Percentiles rank a stretch among this genome's conserved stretches.
Evolutionary conservation across 2,113 vertebrate species (phyloP).

Genomic region (Myiopsitta monachus): DNA sequence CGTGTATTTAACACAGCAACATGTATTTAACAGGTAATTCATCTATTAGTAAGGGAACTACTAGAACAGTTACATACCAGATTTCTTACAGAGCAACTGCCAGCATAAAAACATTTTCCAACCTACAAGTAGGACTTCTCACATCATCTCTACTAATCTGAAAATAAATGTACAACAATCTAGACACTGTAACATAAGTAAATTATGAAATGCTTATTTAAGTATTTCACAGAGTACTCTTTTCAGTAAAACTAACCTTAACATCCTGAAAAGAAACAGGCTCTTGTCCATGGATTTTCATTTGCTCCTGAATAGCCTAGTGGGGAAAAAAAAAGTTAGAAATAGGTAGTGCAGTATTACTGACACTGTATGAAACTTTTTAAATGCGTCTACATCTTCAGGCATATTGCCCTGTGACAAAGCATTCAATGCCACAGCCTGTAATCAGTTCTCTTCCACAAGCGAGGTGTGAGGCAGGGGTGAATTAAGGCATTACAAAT

Average conservation of each 20-base stretch:
- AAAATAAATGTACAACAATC: neutral
- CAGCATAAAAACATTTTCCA: neutral
- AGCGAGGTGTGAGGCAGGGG: neutral
- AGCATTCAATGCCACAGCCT: neutral
- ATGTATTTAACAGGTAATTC: neutral
- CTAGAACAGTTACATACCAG: neutral
- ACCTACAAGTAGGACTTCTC: neutral
- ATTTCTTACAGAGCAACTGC: neutral
- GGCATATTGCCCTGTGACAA: neutral
- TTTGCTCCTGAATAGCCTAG: conserved; percentile 97
- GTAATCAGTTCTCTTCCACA: neutral
- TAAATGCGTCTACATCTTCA: neutral
- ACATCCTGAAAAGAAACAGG: conserved; percentile 96
- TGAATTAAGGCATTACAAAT: neutral
- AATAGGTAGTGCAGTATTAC: neutral
- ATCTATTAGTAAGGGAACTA: neutral
- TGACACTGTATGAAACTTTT: neutral
- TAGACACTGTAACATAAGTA: neutral
- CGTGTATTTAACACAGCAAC: neutral
- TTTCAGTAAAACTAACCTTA: conserved; percentile 79
- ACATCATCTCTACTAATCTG: neutral
- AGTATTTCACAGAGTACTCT: neutral
- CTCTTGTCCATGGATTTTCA: conserved; percentile 96
- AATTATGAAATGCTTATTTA: neutral
- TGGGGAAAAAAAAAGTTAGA: neutral